Conservation (phyloP, 2,888 invertebrate genomes). For the Apodemia hepburni region DNA sequence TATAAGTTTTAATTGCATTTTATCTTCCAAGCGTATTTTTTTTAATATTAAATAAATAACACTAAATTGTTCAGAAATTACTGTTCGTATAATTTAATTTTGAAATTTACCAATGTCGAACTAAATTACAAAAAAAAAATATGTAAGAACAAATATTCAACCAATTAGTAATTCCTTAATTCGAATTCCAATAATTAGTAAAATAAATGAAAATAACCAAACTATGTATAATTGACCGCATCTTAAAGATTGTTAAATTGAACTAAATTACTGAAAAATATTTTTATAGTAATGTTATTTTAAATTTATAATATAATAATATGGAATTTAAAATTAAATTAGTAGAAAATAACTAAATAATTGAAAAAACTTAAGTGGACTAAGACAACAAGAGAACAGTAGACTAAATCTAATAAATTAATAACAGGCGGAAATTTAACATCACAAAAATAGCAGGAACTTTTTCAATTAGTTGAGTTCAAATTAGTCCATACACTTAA, state of each 20-base stretch:
- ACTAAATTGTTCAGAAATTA: too few relatives aligned
- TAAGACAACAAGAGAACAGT: neutral
- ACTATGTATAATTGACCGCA: too few relatives aligned
- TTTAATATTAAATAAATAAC: too few relatives aligned
- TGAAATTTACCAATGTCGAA: too few relatives aligned
- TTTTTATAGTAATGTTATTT: neutral
- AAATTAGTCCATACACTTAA: neutral
- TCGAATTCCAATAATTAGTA: neutral
- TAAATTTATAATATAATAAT: neutral
- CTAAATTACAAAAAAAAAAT: too few relatives aligned
- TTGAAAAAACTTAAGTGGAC: too few relatives aligned
- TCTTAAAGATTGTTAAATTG: too few relatives aligned
- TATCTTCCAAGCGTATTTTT: too few relatives aligned
- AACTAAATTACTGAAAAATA: neutral
- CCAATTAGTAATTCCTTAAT: too few relatives aligned
- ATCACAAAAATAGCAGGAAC: slow-evolving; percentile 6
- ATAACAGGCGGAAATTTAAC: neutral
- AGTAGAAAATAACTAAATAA: neutral
- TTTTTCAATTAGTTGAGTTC: neutral
- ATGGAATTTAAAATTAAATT: neutral
- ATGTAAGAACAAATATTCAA: too few relatives aligned
- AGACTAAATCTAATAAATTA: neutral
- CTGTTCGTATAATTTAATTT: too few relatives aligned
- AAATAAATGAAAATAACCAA: neutral
- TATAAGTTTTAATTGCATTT: too few relatives aligned